Evolutionary conservation across 2,113 vertebrate genomes (phyloP), one percentile per base, ranked within the genome.

Genomic region (Chroicocephalus ridibundus): DNA sequence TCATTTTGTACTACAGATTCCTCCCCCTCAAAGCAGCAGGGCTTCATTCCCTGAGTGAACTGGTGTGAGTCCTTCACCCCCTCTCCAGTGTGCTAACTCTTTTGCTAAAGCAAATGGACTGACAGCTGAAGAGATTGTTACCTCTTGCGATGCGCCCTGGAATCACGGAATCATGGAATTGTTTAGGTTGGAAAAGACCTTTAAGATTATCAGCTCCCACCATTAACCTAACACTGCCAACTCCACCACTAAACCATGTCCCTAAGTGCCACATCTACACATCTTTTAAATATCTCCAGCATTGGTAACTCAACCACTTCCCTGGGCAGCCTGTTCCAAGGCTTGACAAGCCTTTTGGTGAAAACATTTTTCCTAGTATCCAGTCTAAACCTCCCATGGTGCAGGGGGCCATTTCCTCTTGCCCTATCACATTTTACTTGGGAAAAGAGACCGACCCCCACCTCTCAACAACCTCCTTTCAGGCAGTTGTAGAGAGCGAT

Each of bases 101-200:
- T 80, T 57, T 51, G 18, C 47, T 86, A 17, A 71, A 82, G 65
- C 49, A 36, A 55, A 34, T 29, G 70, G 24, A 52, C 70, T 82
- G 81, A 57, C 29, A 44, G 47, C 76, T 70, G 76, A 58, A 81
- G 44, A 38, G 14, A 9, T 11, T 38, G 16, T 88, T 52, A 55
- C 38, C 24, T 74, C 42, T 61, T 81, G 31, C 0, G 0, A 42
- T 44, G 11, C 2, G 2, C 26, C 51, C 64, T 72, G 70, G 42
- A 87, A 71, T 70, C 38, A 51, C 4, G 49, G 29, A 81, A 42
- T 11, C 0, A 17, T 38, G 44, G 21, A 76, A 49, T 9, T 0
- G 9, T 40, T 69, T 61, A 78, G 44, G 29, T n/a, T 76, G 24
- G 32, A 51, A n/a, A 91, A 17, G 47, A 47, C 52, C 16, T 66